Evolutionary conservation across 2,888 invertebrate species (phyloP).

Genomic region (Coelopa pilipes): DNA sequence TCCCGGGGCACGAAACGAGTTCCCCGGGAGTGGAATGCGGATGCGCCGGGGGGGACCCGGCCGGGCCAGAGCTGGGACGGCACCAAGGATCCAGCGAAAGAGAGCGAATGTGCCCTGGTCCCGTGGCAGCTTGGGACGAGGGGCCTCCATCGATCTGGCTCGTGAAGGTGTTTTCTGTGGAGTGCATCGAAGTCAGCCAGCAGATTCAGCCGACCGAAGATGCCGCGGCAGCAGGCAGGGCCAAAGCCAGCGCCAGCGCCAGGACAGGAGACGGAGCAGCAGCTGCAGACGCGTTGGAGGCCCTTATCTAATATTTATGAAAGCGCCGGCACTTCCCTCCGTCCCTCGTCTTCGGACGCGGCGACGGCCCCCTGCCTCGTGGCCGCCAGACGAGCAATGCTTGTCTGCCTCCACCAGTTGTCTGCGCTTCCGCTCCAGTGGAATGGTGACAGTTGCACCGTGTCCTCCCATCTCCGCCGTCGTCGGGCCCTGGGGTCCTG

Average conservation of each 20-base stretch:
- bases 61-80: too few species aligned
- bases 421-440: constrained; percentile 34
- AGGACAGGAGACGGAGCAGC: not conserved
- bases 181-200: too few species aligned
- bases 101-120: too few species aligned
- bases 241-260: too few species aligned
- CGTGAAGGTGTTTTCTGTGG: too few species aligned
- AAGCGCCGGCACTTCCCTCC: not conserved
- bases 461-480: not conserved
- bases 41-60: too few species aligned
- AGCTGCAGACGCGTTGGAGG: not conserved
- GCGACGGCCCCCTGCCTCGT: constrained; percentile 23
- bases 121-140: too few species aligned
- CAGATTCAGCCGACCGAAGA: too few species aligned
- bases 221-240: too few species aligned
- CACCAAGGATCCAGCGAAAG: too few species aligned
- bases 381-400: not conserved
- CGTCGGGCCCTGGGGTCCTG: not conserved
- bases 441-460: constrained; percentile 24
- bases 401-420: constrained; percentile 22
- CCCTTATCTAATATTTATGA: constrained; percentile 29
- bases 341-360: constrained; percentile 11
- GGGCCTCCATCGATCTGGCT: too few species aligned
- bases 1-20: too few species aligned
- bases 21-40: not conserved